phyloP scores from a whole-genome alignment of 2,113 vertebrate species.

The Pelusios castaneus region DNA sequence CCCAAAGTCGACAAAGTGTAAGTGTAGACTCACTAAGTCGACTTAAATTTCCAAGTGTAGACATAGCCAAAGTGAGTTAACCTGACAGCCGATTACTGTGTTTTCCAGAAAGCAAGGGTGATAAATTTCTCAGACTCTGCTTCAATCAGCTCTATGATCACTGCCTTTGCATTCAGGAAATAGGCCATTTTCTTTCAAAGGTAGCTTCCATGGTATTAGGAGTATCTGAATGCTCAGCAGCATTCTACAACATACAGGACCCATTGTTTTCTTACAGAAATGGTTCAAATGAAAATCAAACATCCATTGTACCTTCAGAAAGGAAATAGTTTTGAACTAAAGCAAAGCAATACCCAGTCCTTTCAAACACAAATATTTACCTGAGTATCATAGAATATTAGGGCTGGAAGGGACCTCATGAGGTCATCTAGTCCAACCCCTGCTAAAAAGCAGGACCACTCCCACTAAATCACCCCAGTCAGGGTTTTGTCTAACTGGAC shows the following conservation, averaged over 20 bases:
- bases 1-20: too few relatives aligned
- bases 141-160: neutral
- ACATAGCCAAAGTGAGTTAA: neutral
- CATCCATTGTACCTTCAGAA: neutral
- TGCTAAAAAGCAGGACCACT: too few relatives aligned
- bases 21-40: too few relatives aligned
- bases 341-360: neutral
- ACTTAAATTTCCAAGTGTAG: too few relatives aligned
- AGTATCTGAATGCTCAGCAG: neutral
- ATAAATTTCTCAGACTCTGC: neutral
- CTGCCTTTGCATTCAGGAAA: neutral
- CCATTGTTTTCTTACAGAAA: neutral
- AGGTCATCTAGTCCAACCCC: too few relatives aligned
- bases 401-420: too few relatives aligned
- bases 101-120: neutral
- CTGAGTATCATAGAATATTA: too few relatives aligned
- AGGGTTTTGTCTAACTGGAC: too few relatives aligned
- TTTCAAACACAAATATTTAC: neutral
- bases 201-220: neutral
- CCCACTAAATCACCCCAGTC: too few relatives aligned
- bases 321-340: neutral
- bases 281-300: neutral
- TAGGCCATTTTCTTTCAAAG: neutral
- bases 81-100: rapidly evolving
- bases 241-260: neutral